These are phyloP conservation scores for Sphaerophoria rueppellii DNA, from an alignment of 2,888 invertebrate genomes.

Conservation along the genomic window DNA sequence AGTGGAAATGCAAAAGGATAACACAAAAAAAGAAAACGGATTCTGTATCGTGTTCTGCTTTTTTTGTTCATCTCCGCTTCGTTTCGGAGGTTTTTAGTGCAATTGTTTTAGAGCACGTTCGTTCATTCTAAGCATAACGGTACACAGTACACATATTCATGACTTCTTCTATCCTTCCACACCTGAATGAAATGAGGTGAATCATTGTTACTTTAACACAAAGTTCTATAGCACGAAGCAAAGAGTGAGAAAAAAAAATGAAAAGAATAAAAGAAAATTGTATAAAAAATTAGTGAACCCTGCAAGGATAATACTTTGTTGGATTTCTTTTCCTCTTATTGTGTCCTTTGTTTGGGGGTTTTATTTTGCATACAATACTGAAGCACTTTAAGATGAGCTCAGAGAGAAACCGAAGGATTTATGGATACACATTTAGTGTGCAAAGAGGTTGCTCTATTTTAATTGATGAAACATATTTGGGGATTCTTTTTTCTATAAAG, in stretches of 20 bases:
- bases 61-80: background rate
- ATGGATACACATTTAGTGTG: no score
- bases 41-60: conserved; percentile 26
- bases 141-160: conserved; percentile 50
- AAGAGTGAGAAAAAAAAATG: conserved; percentile 4
- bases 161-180: conserved; percentile 50
- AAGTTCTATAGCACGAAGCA: conserved; percentile 12
- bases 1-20: conserved; percentile 65
- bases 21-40: conserved; percentile 24
- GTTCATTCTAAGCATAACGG: conserved; percentile 23
- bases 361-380: background rate
- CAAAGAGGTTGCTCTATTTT: no score
- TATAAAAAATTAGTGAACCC: conserved; percentile 22
- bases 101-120: conserved; percentile 64
- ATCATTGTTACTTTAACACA: conserved; percentile 67
- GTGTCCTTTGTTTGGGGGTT: no score
- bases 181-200: conserved; percentile 69
- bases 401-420: background rate
- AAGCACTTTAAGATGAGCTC: background rate
- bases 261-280: conserved; percentile 24
- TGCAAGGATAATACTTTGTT: conserved; percentile 54
- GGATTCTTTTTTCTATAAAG: no score
- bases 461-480: no score
- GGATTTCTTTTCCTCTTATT: background rate
- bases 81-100: background rate